Base-by-base conservation (phyloP, 2,797 vertebrate species). In the Pseudomugil gertrudae region DNA sequence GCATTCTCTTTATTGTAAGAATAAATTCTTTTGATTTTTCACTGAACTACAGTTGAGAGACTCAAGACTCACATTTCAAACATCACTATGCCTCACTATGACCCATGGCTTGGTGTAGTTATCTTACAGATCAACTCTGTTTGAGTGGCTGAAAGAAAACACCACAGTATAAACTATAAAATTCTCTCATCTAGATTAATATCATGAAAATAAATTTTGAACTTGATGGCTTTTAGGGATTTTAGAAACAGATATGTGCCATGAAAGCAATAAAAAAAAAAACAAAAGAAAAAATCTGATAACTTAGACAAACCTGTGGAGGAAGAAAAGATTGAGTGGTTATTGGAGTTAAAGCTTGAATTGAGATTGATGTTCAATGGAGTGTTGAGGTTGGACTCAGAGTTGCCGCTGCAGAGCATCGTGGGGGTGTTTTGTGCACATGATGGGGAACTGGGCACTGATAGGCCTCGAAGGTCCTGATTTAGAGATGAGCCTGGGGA, bases 401-500 rank as follows among this genome's bases (percentile, higher is more conserved):
- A 96, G 83, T 92, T 93, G 3, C 94, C 93, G 0, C 94, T 93
- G 88, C 94, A 95, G 76, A 95, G 93, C 61, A 93, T 84, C 0
- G 92, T 95, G 67, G 95, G 95, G 0, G 93, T 93, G 83, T 85
- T 95, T 23, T 96, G 95, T 0, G 94, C 91, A 0, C 95, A 97
- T 4, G 93, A 90, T 0, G 96, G 95, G 0, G 97, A 97, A 79
- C 95, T 94, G 24, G 96, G 95, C 14, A 91, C 90, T 0, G 96
- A 97, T 0, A 89, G 84, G 32, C 94, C 93, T 81, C 93, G 91
- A 36, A 90, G 78, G 43, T 97, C 95, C 0, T 93, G 85, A 74
- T 95, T 75, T 57, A 93, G 86, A 81, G 96, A 96, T 66, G 97
- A 97, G 79, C 97, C 98, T 99, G 87, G 43, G 23, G 35, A 72